Evolutionary conservation across 2,113 vertebrate genomes (phyloP).

Genomic region (Halichoerus grypus): DNA sequence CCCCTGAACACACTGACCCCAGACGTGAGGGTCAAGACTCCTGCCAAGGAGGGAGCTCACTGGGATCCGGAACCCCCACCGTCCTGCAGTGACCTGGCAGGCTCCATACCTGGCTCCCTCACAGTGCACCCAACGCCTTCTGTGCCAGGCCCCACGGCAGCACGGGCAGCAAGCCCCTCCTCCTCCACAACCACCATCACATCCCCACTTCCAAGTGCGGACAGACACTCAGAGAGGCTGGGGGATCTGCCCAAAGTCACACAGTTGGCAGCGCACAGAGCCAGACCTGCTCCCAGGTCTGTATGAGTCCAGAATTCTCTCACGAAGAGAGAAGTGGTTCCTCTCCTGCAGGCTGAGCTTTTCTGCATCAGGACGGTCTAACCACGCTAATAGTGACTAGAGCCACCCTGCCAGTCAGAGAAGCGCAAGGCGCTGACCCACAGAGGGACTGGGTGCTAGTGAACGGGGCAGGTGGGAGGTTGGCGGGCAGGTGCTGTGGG

Average conservation of each 20-base stretch:
- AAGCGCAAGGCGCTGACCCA: neutral
- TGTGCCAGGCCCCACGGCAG: neutral
- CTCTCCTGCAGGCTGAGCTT: neutral
- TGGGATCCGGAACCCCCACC: neutral
- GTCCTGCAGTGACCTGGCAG: neutral
- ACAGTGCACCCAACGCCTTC: fast-evolving
- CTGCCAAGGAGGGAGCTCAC: neutral
- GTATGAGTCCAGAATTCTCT: no score
- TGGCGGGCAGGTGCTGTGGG: neutral
- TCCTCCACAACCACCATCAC: fast-evolving
- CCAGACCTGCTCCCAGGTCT: neutral
- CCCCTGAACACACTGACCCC: neutral
- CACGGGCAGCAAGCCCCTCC: fast-evolving
- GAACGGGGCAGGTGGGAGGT: neutral
- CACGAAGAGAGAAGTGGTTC: fast-evolving
- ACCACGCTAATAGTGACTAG: fast-evolving
- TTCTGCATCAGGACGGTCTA: fast-evolving
- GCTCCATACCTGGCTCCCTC: neutral
- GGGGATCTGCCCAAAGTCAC: neutral
- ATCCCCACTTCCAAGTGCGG: neutral
- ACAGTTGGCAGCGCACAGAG: neutral
- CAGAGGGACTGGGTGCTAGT: fast-evolving
- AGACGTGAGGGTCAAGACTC: neutral
- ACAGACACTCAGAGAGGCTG: neutral
- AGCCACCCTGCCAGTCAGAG: fast-evolving